phyloP scores from a whole-genome alignment of 2,888 invertebrate species.

The Lasioglossum malachurum region DNA sequence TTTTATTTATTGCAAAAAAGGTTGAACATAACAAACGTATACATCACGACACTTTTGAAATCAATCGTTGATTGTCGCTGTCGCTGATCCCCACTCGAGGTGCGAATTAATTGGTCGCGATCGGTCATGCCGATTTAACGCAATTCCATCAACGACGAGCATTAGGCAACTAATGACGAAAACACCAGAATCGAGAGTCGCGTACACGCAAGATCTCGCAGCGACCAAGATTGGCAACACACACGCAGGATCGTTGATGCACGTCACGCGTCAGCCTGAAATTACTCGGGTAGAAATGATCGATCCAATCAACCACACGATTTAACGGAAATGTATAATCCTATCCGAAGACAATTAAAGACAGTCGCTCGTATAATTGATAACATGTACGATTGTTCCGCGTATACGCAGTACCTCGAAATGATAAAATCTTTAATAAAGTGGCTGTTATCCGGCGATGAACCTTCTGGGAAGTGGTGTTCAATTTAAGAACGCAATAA shows the following conservation, averaged over 20 bases:
- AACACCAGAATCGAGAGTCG: slow-evolving; percentile 18
- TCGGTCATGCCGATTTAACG: background rate
- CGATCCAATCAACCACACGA: slow-evolving; percentile 67
- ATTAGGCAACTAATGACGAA: slow-evolving; percentile 23
- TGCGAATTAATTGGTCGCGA: slow-evolving; percentile 2
- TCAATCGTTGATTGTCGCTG: background rate
- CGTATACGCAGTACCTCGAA: slow-evolving; percentile 16
- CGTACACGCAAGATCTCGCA: slow-evolving; percentile 2
- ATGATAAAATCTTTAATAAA: slow-evolving; percentile 55
- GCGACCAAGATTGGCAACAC: slow-evolving; percentile 12
- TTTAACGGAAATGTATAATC: slow-evolving; percentile 59
- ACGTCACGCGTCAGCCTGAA: slow-evolving; percentile 45
- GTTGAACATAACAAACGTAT: too few species aligned
- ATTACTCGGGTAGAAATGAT: slow-evolving; percentile 64
- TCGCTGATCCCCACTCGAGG: background rate
- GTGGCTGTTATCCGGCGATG: slow-evolving; percentile 26
- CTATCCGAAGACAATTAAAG: slow-evolving; percentile 37
- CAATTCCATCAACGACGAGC: slow-evolving; percentile 10
- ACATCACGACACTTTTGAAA: too few species aligned
- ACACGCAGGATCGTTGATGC: slow-evolving; percentile 31
- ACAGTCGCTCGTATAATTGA: slow-evolving; percentile 59
- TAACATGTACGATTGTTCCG: slow-evolving; percentile 28
- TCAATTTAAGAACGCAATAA: slow-evolving; percentile 42
- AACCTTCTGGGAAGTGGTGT: slow-evolving; percentile 28
- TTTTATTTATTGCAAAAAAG: too few species aligned